These are phyloP conservation scores for Nannobrachium achirus DNA, from an alignment of 2,113 vertebrate species.

Conservation along the genomic window DNA sequence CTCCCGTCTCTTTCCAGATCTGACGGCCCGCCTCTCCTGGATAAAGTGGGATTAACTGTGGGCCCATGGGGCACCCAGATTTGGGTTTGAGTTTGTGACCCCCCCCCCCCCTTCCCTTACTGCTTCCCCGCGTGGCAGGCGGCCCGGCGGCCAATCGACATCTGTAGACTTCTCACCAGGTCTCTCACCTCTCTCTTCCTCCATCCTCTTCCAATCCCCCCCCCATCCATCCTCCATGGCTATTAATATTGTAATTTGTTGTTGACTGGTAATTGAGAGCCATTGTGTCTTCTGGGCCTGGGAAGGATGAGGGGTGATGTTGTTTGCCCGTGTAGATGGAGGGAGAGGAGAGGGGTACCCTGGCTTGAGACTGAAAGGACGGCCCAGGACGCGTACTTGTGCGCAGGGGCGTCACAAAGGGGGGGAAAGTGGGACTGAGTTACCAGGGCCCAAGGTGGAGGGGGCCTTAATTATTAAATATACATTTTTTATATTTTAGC, in stretches of 20 bases:
- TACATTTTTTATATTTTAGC: no score
- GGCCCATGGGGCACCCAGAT: constrained; percentile 23
- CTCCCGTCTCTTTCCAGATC: constrained; percentile 70
- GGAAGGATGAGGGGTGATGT: constrained; percentile 40
- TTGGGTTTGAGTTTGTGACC: constrained; percentile 14
- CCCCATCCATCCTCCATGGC: constrained; percentile 44
- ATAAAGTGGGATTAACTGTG: constrained; percentile 85
- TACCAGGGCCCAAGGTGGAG: no score
- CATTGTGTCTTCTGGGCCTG: constrained; percentile 64
- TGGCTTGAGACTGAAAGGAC: constrained; percentile 64
- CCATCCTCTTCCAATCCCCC: constrained; percentile 29
- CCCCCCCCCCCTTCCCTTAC: constrained; percentile 27
- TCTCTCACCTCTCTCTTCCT: constrained; percentile 63
- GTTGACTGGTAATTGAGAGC: constrained; percentile 68
- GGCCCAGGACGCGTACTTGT: constrained; percentile 59
- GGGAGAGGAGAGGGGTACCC: constrained; percentile 32
- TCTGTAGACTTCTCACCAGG: constrained; percentile 82
- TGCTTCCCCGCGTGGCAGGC: constrained; percentile 47
- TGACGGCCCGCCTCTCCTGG: constrained; percentile 87
- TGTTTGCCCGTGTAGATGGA: constrained; percentile 56
- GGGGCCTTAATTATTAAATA: no score
- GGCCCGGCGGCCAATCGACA: constrained; percentile 42
- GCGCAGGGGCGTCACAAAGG: no score
- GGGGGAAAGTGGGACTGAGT: no score
- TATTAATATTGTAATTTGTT: constrained; percentile 80